These are phyloP conservation scores for Lobophora halterata DNA, from an alignment of 2,888 invertebrate genomes.

Conservation along the genomic window DNA sequence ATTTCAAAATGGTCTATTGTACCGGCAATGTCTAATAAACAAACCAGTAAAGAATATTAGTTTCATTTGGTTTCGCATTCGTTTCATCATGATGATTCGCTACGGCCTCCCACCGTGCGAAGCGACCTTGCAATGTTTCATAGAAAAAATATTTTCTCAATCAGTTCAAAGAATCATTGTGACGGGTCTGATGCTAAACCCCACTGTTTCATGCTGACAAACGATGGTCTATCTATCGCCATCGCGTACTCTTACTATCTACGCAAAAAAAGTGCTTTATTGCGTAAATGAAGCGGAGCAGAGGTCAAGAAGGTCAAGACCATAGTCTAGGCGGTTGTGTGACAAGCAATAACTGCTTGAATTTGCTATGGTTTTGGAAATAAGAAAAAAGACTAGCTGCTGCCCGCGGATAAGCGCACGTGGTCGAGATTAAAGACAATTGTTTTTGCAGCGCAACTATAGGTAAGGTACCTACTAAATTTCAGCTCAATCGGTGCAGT, in stretches of 20 bases:
- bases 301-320: constrained; percentile 1
- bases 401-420: too few species aligned
- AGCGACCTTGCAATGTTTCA: constrained; percentile 44
- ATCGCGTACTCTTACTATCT: constrained; percentile 7
- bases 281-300: background rate
- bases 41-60: constrained; percentile 53
- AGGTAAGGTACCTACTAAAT: too few species aligned
- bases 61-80: constrained; percentile 37
- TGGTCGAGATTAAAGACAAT: too few species aligned
- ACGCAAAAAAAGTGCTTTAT: constrained; percentile 1
- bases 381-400: too few species aligned
- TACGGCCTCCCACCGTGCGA: constrained; percentile 16
- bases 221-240: constrained; percentile 40
- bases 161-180: constrained; percentile 44
- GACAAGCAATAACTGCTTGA: too few species aligned
- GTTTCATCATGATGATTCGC: constrained; percentile 32
- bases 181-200: too few species aligned
- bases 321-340: too few species aligned
- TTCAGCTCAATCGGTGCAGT: too few species aligned
- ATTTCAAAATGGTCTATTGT: constrained; percentile 74
- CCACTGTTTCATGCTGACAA: constrained; percentile 39
- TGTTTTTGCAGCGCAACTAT: too few species aligned
- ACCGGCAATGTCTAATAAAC: constrained; percentile 73
- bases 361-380: too few species aligned
- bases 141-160: constrained; percentile 43